Conservation (phyloP, 2,888 invertebrate genomes). For the Melinaea marsaeus region DNA sequence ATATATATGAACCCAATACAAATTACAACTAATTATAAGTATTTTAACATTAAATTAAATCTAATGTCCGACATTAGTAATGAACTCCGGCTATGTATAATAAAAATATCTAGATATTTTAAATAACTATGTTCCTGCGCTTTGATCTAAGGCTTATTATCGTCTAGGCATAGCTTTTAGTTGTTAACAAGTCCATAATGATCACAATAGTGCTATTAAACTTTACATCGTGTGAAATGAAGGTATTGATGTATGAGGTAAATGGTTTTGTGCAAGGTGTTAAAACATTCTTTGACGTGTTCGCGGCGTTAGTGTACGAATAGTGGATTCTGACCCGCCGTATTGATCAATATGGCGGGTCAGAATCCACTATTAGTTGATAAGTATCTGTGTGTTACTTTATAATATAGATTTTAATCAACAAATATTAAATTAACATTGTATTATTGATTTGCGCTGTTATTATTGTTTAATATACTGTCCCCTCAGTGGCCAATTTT, state of each 20-base stretch:
- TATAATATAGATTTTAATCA: too few species aligned
- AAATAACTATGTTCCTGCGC: slow-evolving; percentile 28
- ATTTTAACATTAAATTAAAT: slow-evolving; percentile 32
- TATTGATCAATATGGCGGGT: background rate
- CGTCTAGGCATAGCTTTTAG: slow-evolving; percentile 31
- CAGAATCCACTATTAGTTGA: background rate
- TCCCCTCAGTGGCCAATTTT: background rate
- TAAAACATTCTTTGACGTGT: background rate
- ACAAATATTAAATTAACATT: too few species aligned
- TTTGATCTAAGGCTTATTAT: slow-evolving; percentile 32
- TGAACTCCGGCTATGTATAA: slow-evolving; percentile 29
- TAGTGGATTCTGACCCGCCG: background rate
- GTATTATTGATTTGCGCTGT: too few species aligned
- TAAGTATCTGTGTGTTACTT: background rate
- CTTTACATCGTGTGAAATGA: slow-evolving; percentile 28
- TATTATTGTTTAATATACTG: background rate
- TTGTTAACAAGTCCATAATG: slow-evolving; percentile 35
- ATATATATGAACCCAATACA: slow-evolving; percentile 16
- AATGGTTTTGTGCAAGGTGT: slow-evolving; percentile 21
- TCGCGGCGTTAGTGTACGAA: background rate
- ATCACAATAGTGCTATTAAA: slow-evolving; percentile 33
- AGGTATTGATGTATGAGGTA: slow-evolving; percentile 23
- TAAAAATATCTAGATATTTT: slow-evolving; percentile 37
- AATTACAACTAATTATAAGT: slow-evolving; percentile 32
- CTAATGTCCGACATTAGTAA: slow-evolving; percentile 30